These are phyloP conservation scores for Macrostomum lignano DNA, from an alignment of 1,140 invertebrate species.

Conservation along the genomic window DNA sequence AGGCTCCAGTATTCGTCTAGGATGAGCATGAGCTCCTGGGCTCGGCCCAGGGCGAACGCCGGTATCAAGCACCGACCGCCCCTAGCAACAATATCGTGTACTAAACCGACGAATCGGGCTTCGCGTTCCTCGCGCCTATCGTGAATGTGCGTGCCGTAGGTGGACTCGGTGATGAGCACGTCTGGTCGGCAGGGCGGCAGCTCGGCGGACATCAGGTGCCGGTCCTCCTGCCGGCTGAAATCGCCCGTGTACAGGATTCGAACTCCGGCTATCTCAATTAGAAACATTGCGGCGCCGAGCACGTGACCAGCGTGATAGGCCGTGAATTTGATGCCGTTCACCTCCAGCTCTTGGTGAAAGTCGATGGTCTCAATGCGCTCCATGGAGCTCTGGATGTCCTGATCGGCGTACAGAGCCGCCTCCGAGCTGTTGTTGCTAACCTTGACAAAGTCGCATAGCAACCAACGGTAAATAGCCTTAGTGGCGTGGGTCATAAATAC, in stretches of 20 bases:
- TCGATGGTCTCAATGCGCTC: conserved; percentile 51
- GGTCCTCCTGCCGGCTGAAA: conserved; percentile 86
- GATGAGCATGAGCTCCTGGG: conserved; percentile 34
- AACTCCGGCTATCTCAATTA: conserved; percentile 91
- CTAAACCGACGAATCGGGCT: conserved; percentile 62
- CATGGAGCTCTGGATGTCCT: conserved; percentile 82
- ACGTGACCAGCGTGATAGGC: conserved; percentile 93
- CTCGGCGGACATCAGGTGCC: conserved; percentile 95
- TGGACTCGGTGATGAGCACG: conserved; percentile 81
- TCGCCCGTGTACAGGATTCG: conserved; percentile 84
- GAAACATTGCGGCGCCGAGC: conserved; percentile 94
- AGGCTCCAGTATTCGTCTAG: conserved; percentile 85
- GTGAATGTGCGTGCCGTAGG: conserved; percentile 94
- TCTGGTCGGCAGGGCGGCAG: conserved; percentile 79
- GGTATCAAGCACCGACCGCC: conserved; percentile 90
- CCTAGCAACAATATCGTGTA: conserved; percentile 74
- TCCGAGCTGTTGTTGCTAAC: conserved; percentile 4
- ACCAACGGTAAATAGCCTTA: conserved; percentile 94
- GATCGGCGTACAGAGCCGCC: conserved; percentile 5
- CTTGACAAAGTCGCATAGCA: conserved; percentile 47
- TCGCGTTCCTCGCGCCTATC: conserved; percentile 88
- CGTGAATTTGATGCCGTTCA: conserved; percentile 77
- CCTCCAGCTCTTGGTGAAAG: conserved; percentile 46
- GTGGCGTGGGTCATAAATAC: conserved; percentile 99
- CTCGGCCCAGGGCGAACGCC: conserved; percentile 83